phyloP scores from a whole-genome alignment of 2,113 vertebrate genomes.

The Lanius ludovicianus region DNA sequence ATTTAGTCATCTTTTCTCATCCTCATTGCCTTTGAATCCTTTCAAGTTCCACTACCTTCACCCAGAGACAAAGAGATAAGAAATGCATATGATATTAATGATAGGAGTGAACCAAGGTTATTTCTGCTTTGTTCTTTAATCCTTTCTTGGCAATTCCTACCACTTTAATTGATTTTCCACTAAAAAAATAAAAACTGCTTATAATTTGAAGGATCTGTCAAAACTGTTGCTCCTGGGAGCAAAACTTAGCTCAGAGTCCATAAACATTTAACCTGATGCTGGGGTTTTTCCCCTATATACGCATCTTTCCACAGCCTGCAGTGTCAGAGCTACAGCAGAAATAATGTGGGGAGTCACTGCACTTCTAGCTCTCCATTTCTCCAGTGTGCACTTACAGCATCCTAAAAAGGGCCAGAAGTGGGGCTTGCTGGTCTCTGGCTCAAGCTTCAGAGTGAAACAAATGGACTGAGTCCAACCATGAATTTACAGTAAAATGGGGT shows the following conservation, averaged over 20 bases:
- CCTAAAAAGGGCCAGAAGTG: neutral
- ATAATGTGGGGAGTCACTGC: accelerated
- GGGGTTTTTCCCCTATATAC: accelerated
- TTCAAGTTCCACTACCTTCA: neutral
- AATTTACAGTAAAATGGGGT: neutral
- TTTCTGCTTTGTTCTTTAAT: neutral
- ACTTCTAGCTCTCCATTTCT: neutral
- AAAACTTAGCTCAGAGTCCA: neutral
- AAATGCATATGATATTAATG: neutral
- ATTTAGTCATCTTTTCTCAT: neutral
- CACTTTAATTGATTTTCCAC: neutral
- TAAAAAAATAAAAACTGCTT: neutral
- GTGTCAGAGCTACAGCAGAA: neutral
- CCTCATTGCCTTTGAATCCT: neutral
- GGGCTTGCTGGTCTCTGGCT: neutral
- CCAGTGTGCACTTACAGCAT: neutral
- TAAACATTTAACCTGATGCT: neutral
- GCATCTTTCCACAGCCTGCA: neutral
- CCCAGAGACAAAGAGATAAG: neutral
- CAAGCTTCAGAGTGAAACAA: neutral
- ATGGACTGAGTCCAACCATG: neutral
- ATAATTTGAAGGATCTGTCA: neutral
- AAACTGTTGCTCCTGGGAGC: neutral
- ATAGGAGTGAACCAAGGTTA: neutral
- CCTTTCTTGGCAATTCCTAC: neutral